Conservation (phyloP, 2,113 vertebrate genomes). For the Ahaetulla prasina region DNA sequence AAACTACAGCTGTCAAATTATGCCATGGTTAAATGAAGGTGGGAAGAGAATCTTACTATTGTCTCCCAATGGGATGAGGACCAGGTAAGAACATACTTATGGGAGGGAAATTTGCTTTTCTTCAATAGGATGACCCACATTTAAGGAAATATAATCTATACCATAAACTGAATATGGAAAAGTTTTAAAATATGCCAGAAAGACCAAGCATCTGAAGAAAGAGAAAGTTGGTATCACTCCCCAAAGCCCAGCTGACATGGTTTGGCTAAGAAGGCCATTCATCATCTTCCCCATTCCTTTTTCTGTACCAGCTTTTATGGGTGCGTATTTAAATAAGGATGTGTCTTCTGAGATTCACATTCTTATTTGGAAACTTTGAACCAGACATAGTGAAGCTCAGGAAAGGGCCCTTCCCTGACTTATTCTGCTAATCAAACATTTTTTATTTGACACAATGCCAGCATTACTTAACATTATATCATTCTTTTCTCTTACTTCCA, state of each 20-base stretch:
- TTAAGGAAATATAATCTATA: neutral
- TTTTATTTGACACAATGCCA: neutral
- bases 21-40: neutral
- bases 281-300: neutral
- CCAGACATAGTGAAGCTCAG: neutral
- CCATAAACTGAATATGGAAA: neutral
- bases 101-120: neutral
- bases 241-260: neutral
- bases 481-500: neutral
- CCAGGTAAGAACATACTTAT: neutral
- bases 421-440: neutral
- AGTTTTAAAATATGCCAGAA: neutral
- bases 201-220: neutral
- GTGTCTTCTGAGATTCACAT: neutral
- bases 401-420: neutral
- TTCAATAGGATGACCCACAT: neutral
- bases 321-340: neutral
- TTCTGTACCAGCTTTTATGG: neutral
- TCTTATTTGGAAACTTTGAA: neutral
- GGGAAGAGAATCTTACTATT: neutral
- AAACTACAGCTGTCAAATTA: neutral
- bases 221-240: neutral
- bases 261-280: neutral
- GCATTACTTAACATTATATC: neutral
- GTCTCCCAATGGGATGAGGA: neutral